These are phyloP conservation scores for Mythimna vitellina DNA, from an alignment of 2,888 invertebrate genomes.

Conservation along the genomic window DNA sequence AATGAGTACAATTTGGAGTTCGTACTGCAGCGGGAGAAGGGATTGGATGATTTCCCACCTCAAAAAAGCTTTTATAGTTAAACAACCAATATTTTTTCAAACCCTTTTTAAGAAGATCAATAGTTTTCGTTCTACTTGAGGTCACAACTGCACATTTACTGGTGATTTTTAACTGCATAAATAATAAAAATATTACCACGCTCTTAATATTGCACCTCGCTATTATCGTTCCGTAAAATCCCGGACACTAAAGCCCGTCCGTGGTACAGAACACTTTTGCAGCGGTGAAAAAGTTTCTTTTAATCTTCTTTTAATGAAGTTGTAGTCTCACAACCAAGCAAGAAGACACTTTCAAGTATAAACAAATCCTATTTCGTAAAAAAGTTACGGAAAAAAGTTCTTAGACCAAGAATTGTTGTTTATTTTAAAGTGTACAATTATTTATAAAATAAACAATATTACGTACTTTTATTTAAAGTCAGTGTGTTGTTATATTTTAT, in stretches of 20 bases:
- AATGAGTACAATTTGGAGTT: too few species aligned
- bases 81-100: neutral
- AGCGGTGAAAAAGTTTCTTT: conserved; percentile 78
- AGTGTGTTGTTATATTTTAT: too few species aligned
- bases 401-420: conserved; percentile 48
- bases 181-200: conserved; percentile 59
- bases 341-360: conserved; percentile 72
- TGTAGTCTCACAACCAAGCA: conserved; percentile 76
- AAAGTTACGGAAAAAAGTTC: conserved; percentile 15
- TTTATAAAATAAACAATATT: neutral
- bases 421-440: conserved; percentile 8
- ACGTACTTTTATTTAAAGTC: neutral
- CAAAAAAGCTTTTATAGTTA: too few species aligned
- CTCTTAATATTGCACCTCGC: conserved; percentile 69
- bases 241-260: conserved; percentile 61
- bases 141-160: conserved; percentile 12
- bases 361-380: conserved; percentile 70
- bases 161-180: conserved; percentile 29
- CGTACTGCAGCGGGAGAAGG: too few species aligned
- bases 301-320: conserved; percentile 87
- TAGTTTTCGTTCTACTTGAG: neutral
- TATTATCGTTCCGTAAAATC: conserved; percentile 75
- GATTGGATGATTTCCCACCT: too few species aligned
- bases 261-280: conserved; percentile 73
- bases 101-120: neutral